Evolutionary conservation across 2,797 vertebrate genomes (phyloP), one percentile per base, ranked within the genome.

Genomic region (Xenops minutus): DNA sequence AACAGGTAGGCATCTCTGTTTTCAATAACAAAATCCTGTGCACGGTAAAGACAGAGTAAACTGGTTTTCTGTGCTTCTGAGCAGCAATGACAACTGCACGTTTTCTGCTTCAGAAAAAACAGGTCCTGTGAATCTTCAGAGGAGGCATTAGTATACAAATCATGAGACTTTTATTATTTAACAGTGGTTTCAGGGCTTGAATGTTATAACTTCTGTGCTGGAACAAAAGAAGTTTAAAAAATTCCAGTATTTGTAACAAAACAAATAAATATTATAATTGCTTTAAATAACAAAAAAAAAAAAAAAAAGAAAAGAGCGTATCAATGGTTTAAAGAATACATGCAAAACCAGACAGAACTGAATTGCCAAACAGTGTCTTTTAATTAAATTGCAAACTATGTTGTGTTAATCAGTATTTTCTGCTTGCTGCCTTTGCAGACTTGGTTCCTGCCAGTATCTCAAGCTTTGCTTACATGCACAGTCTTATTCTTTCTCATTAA

Each of bases 401-500:
- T 23, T 75, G 48, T 19, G 16, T 59, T 87, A 85, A 43, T 84
- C 72, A 67, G 61, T 89, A 79, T 95, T 96, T 96, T 91, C 79
- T 94, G 14, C 87, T 87, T 81, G 43, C 66, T 92, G 58, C 39
- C 18, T 85, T 62, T 90, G 75, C 11, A 74, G 34, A 51, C 86
- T 92, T 88, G 78, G 55, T 85, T 87, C 69, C 55, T 96, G 71
- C 66, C 86, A 77, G n/a, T 76, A 92, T 77, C 46, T 88, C 72
- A 88, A 41, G 79, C 20, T 92, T 92, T 97, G 73, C 94, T 91
- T 82, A 41, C 52, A 75, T 76, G 27, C 64, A 77, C 56, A 29
- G 24, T 92, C 46, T 86, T 92, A 88, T 76, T 95, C 78, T 86
- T 92, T 73, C 79, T 92, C 76, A 78, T 96, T 97, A 95, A 93